These are phyloP conservation scores for Scolopax rusticola DNA, from an alignment of 2,797 vertebrate genomes.

Conservation along the genomic window DNA sequence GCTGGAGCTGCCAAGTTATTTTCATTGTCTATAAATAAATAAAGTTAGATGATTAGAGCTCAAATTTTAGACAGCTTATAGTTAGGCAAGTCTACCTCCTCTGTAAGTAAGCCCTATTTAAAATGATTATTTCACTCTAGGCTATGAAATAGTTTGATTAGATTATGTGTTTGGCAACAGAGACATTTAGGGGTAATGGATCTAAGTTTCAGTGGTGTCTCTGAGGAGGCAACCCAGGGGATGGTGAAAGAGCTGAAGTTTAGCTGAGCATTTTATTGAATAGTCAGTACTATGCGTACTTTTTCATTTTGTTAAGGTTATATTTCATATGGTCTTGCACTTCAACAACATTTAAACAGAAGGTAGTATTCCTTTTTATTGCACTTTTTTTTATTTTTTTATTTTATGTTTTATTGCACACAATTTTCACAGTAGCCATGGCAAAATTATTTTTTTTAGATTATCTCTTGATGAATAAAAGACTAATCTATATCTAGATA, in stretches of 20 bases:
- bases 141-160: background rate
- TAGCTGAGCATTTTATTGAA: background rate
- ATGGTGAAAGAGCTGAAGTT: background rate
- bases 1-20: background rate
- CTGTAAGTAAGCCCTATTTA: background rate
- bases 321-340: background rate
- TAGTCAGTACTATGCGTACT: background rate
- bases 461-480: background rate
- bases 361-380: background rate
- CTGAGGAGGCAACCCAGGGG: background rate
- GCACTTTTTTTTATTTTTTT: background rate
- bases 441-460: background rate
- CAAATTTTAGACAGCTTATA: background rate
- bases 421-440: background rate
- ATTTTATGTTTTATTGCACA: background rate
- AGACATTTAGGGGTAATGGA: background rate
- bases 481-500: background rate
- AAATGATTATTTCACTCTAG: background rate
- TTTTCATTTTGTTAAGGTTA: background rate
- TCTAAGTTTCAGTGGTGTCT: background rate
- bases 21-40: constrained; percentile 5
- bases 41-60: background rate
- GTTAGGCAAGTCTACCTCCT: background rate
- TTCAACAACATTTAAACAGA: background rate
- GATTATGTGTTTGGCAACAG: background rate